These are phyloP conservation scores for Perizoma flavofasciatum DNA, from an alignment of 2,888 invertebrate species.

Conservation along the genomic window DNA sequence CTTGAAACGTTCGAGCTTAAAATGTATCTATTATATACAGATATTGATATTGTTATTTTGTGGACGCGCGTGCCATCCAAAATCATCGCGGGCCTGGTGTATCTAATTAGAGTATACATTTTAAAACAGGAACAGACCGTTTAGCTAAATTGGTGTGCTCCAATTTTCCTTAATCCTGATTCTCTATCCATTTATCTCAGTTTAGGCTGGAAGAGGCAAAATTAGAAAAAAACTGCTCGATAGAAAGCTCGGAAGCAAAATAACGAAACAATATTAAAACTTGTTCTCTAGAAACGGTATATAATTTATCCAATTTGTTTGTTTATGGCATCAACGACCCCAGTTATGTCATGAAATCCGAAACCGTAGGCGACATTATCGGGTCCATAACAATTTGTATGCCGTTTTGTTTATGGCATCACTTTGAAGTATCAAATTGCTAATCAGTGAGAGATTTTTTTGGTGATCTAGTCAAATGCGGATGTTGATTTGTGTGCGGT, in stretches of 20 bases:
- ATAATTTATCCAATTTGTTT: conserved; percentile 21
- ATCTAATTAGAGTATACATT: conserved; percentile 48
- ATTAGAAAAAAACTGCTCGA: too few species aligned
- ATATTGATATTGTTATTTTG: conserved; percentile 58
- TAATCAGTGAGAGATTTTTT: conserved; percentile 48
- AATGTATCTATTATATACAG: too few species aligned
- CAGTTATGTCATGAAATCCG: conserved; percentile 53
- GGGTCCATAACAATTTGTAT: conserved; percentile 62
- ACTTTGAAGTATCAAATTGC: conserved; percentile 48
- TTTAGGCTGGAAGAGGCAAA: conserved; percentile 33
- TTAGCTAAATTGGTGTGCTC: conserved; percentile 42
- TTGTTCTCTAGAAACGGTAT: not conserved
- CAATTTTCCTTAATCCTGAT: conserved; percentile 29
- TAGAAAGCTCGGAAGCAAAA: too few species aligned
- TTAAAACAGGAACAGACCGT: conserved; percentile 44
- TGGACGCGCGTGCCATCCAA: conserved; percentile 50
- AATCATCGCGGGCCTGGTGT: conserved; percentile 32
- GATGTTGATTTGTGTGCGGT: too few species aligned
- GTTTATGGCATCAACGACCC: conserved; percentile 41
- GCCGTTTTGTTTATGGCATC: conserved; percentile 40
- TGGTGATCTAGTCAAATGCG: not conserved
- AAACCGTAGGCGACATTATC: conserved; percentile 43
- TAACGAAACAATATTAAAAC: not conserved
- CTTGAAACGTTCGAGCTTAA: conserved; percentile 64
- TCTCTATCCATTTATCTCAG: conserved; percentile 22